Percentiles rank a stretch among this genome's conserved stretches.
Evolutionary conservation across 2,797 vertebrate species (phyloP).

Genomic region (Salarias fasciatus): DNA sequence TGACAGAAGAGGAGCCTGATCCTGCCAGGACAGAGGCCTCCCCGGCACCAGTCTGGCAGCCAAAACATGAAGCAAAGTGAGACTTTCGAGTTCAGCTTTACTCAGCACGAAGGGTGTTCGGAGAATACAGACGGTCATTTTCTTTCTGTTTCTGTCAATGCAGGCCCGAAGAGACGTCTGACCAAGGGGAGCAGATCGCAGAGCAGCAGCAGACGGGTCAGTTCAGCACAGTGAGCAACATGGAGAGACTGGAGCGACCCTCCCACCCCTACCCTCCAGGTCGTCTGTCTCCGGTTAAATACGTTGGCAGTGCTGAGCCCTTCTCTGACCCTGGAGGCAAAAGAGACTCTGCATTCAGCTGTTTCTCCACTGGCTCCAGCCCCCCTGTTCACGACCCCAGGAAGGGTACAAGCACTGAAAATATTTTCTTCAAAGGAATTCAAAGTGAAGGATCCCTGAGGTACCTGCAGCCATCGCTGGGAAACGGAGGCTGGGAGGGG

Average conservation of each 20-base stretch:
- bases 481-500: conserved; percentile 73
- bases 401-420: conserved; percentile 82
- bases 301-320: conserved; percentile 80
- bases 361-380: conserved; percentile 84
- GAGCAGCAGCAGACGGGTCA: conserved; percentile 76
- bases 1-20: conserved; percentile 84
- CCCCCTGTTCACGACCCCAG: conserved; percentile 78
- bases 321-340: conserved; percentile 72
- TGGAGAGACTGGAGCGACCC: conserved; percentile 87
- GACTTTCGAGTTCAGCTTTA: conserved; percentile 5
- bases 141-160: not conserved
- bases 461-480: conserved; percentile 63
- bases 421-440: conserved; percentile 84
- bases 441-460: conserved; percentile 74
- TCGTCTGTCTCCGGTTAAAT: conserved; percentile 82
- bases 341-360: conserved; percentile 85
- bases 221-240: conserved; percentile 84
- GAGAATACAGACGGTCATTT: not conserved
- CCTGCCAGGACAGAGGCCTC: conserved; percentile 59
- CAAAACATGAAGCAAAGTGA: conserved; percentile 87
- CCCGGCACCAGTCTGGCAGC: conserved; percentile 76
- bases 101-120: not conserved
- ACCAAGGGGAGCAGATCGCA: conserved; percentile 79
- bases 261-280: conserved; percentile 68
- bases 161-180: conserved; percentile 85